Conservation (phyloP, 1,140 invertebrate species). For the Chrysopa pallens region DNA sequence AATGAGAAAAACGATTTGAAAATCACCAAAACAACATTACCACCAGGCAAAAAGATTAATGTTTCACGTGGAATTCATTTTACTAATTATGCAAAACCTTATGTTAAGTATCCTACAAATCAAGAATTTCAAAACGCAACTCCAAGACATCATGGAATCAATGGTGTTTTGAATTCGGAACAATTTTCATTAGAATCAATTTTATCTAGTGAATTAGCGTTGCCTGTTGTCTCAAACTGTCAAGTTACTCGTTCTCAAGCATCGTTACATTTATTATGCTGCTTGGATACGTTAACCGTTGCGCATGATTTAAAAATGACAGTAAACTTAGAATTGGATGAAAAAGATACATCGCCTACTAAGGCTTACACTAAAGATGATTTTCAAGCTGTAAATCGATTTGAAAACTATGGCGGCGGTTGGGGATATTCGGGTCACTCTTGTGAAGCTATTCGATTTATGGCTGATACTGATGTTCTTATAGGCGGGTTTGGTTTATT, state of each 20-base stretch:
- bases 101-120: not conserved
- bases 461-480: slow-evolving; percentile 80
- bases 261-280: slow-evolving; percentile 73
- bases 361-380: slow-evolving; percentile 55
- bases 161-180: not conserved
- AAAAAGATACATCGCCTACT: slow-evolving; percentile 26
- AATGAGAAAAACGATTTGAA: not conserved
- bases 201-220: slow-evolving; percentile 58
- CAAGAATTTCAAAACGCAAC: not conserved
- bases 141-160: not conserved
- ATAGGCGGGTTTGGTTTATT: slow-evolving; percentile 85
- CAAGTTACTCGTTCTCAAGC: slow-evolving; percentile 66
- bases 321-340: slow-evolving; percentile 28
- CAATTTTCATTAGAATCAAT: slow-evolving; percentile 28
- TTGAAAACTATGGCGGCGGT: slow-evolving; percentile 90
- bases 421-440: slow-evolving; percentile 97
- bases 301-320: slow-evolving; percentile 50
- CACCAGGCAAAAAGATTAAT: not conserved
- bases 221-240: slow-evolving; percentile 51
- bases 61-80: not conserved
- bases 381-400: slow-evolving; percentile 67
- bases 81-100: not conserved
- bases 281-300: slow-evolving; percentile 73
- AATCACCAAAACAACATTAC: not conserved
- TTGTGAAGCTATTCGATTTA: slow-evolving; percentile 84